A percentile compares a stretch with the other conserved stretches of the same genome.
phyloP scores from a whole-genome alignment of 2,888 invertebrate genomes.

The Hirtodrosophila histrioides region DNA sequence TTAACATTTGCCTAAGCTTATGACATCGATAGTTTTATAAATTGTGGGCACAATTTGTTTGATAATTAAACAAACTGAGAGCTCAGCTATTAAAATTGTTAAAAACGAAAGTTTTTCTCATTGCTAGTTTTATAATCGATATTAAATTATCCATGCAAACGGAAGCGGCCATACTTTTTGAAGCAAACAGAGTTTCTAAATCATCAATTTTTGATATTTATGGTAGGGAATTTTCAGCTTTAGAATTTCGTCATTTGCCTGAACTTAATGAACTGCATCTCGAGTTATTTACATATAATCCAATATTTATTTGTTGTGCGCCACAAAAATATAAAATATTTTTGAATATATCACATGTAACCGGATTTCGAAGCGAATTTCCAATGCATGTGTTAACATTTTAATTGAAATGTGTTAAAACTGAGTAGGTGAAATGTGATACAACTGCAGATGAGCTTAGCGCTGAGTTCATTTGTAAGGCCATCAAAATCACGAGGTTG shows the following conservation, averaged over 20 bases:
- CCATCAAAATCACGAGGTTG: conserved; percentile 2
- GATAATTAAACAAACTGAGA: conserved; percentile 62
- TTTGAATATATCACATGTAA: conserved; percentile 20
- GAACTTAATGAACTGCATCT: neutral
- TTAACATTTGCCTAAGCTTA: conserved; percentile 58
- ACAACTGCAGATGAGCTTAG: neutral
- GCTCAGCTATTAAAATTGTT: conserved; percentile 23
- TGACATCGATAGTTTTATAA: conserved; percentile 57
- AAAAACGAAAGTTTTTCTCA: conserved; percentile 24
- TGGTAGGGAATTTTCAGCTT: conserved; percentile 10
- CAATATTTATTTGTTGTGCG: conserved; percentile 10
- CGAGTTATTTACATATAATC: conserved; percentile 1
- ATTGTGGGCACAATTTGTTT: conserved; percentile 54
- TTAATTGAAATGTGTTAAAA: conserved; percentile 18
- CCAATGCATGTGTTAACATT: conserved; percentile 1
- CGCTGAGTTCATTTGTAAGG: neutral
- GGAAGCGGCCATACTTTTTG: conserved; percentile 1
- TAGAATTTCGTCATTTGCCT: no score
- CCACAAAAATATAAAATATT: conserved; percentile 19
- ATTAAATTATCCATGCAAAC: conserved; percentile 7
- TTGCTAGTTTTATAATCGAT: conserved; percentile 26
- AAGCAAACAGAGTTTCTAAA: no score
- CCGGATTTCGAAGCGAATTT: conserved; percentile 24
- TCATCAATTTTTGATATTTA: neutral
- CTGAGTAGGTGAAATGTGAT: conserved; percentile 18